Percentiles rank a stretch among this genome's conserved stretches.
phyloP scores from a whole-genome alignment of 1,140 invertebrate species.

The Myzus persicae region DNA sequence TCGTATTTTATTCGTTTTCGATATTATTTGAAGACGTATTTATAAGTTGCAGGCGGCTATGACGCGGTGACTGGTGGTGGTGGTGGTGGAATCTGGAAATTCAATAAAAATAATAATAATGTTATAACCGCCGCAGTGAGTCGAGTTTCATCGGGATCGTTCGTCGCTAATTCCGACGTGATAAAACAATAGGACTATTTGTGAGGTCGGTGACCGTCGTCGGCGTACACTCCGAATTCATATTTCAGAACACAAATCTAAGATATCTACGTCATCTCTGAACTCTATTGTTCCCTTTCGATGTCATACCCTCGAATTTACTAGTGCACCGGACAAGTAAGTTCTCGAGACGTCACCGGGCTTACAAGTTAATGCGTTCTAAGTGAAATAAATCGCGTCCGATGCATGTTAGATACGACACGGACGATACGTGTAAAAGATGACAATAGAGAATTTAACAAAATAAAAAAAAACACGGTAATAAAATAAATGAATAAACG shows the following conservation, averaged over 20 bases:
- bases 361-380: conserved; percentile 19
- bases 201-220: background rate
- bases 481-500: conserved; percentile 44
- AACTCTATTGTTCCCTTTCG: conserved; percentile 14
- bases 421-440: background rate
- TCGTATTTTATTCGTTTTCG: background rate
- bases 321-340: background rate
- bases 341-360: background rate
- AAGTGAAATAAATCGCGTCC: conserved; percentile 40
- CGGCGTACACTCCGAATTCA: background rate
- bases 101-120: background rate
- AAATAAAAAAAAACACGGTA: background rate
- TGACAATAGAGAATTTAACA: conserved; percentile 12
- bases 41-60: background rate
- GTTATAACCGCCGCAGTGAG: background rate
- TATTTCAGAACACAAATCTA: conserved; percentile 15
- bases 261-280: background rate
- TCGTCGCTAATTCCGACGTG: background rate
- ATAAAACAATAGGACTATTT: conserved; percentile 18
- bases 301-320: background rate
- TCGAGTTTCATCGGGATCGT: background rate
- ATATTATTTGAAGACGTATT: background rate
- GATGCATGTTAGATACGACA: background rate
- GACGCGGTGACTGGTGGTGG: background rate
- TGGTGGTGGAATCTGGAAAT: background rate